These are phyloP conservation scores for Xiphophorus couchianus DNA, from an alignment of 2,113 vertebrate species.

Conservation along the genomic window DNA sequence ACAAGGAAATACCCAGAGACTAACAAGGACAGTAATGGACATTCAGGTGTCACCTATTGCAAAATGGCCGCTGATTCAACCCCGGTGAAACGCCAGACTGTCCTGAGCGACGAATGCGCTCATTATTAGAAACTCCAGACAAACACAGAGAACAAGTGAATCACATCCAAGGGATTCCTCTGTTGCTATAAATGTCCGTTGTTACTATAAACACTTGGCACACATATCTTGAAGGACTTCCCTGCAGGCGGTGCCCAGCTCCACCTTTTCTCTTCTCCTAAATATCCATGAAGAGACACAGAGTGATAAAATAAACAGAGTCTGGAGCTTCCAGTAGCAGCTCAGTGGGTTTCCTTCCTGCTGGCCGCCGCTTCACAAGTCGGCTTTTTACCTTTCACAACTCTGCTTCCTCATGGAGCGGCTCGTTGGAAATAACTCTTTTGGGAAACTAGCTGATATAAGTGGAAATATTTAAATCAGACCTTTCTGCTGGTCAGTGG, in stretches of 20 bases:
- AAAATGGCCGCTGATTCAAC: slow-evolving; percentile 8
- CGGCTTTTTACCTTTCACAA: slow-evolving; percentile 55
- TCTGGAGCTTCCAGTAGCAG: slow-evolving; percentile 54
- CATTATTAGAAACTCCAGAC: slow-evolving; percentile 12
- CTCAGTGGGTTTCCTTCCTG: slow-evolving; percentile 58
- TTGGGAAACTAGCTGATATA: slow-evolving; percentile 36
- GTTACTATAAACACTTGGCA: slow-evolving; percentile 61
- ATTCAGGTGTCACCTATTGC: slow-evolving; percentile 36
- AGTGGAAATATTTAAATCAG: slow-evolving; percentile 19
- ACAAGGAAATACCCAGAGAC: slow-evolving; percentile 25
- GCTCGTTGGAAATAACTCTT: slow-evolving; percentile 39
- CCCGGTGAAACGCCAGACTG: not conserved
- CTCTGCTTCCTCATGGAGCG: slow-evolving; percentile 44
- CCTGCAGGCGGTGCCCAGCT: not conserved
- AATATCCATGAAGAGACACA: slow-evolving; percentile 24
- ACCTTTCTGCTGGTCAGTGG: slow-evolving; percentile 33
- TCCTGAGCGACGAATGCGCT: not conserved
- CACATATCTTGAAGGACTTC: slow-evolving; percentile 40
- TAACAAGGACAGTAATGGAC: not conserved
- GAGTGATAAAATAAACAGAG: slow-evolving; percentile 49
- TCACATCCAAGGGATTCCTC: slow-evolving; percentile 47
- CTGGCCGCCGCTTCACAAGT: slow-evolving; percentile 31
- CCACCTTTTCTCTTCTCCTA: slow-evolving; percentile 23
- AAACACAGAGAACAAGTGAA: slow-evolving; percentile 36
- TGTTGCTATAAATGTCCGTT: slow-evolving; percentile 45